These are phyloP conservation scores for Apis florea DNA, from an alignment of 1,140 invertebrate species.

Conservation along the genomic window DNA sequence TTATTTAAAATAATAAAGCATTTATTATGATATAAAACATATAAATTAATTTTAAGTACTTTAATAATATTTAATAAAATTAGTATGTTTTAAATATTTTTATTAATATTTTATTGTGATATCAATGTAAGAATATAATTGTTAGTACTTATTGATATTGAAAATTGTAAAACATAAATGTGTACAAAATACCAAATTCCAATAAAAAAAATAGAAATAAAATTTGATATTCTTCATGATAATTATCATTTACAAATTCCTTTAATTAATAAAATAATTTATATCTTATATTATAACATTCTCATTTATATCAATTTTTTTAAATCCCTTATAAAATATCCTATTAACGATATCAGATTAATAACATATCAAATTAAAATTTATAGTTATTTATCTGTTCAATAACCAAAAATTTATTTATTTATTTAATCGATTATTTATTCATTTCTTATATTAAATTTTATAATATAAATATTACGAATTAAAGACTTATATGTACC, in stretches of 20 bases:
- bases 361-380: too few species aligned
- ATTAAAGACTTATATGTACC: background rate
- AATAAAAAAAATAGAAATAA: conserved; percentile 24
- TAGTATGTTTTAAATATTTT: background rate
- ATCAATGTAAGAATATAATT: conserved; percentile 1
- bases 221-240: background rate
- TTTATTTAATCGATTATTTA: background rate
- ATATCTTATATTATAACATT: too few species aligned
- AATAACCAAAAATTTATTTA: background rate
- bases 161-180: background rate
- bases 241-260: too few species aligned
- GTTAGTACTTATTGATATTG: background rate
- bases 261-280: too few species aligned
- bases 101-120: background rate
- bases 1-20: background rate
- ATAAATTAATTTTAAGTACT: background rate
- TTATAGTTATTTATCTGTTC: background rate
- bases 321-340: too few species aligned
- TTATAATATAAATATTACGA: background rate
- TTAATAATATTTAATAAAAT: background rate
- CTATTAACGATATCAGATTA: too few species aligned
- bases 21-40: background rate
- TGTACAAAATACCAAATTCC: conserved; percentile 1
- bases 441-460: background rate
- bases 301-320: too few species aligned